Percentiles rank a stretch among this genome's conserved stretches.
These are phyloP conservation scores for Trichomycterus rosablanca DNA, from an alignment of 2,113 vertebrate genomes.

Conservation along the genomic window DNA sequence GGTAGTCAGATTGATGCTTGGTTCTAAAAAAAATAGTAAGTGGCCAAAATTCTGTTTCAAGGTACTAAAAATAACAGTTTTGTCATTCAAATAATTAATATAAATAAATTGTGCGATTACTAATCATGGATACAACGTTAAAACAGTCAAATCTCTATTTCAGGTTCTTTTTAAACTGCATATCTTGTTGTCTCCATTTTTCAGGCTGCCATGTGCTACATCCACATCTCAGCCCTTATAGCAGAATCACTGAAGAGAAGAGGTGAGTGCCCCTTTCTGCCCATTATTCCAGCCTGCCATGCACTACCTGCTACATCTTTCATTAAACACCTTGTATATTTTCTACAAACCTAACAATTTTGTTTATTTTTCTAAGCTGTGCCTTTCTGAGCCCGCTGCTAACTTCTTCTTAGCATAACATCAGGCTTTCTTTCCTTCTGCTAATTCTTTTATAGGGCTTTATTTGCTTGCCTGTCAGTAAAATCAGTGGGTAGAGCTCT, in stretches of 20 bases:
- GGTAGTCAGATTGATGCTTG: too few species aligned
- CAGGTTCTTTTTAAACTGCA: too few species aligned
- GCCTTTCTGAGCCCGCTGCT: not conserved
- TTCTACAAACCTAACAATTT: not conserved
- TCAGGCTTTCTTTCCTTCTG: not conserved
- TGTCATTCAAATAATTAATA: too few species aligned
- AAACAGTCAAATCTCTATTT: too few species aligned
- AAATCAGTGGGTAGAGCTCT: too few species aligned
- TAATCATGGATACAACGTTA: too few species aligned
- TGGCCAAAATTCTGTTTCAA: too few species aligned
- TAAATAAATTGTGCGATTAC: too few species aligned
- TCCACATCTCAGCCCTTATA: conserved; percentile 95
- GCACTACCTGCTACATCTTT: not conserved
- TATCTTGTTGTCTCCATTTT: not conserved
- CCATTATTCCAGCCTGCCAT: not conserved
- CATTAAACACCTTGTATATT: not conserved
- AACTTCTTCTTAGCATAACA: too few species aligned
- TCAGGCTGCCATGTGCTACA: conserved; percentile 97
- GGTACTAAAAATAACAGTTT: too few species aligned
- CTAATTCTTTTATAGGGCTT: not conserved
- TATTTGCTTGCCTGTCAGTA: too few species aligned
- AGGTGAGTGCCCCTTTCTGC: conserved; percentile 69
- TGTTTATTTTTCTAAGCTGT: not conserved
- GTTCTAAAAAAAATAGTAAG: too few species aligned
- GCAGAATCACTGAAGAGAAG: conserved; percentile 95